Conservation (phyloP, 2,888 invertebrate species). For the Cheilosia vulpina region DNA sequence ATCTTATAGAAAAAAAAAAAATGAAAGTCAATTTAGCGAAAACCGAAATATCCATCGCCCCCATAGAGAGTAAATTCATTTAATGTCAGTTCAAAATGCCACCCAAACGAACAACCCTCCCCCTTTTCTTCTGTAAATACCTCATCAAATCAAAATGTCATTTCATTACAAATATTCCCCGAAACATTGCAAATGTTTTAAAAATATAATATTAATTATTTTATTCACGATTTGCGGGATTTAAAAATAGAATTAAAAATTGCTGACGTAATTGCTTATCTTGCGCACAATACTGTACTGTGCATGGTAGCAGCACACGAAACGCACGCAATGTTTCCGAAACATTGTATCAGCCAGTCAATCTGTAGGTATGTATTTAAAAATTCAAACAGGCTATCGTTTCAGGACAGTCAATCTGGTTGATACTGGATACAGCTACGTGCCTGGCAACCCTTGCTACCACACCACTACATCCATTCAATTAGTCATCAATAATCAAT, state of each 20-base stretch:
- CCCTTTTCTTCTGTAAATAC: neutral
- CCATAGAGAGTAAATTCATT: neutral
- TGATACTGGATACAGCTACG: neutral
- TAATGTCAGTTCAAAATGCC: neutral
- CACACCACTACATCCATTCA: slow-evolving; percentile 1
- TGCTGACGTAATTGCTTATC: slow-evolving; percentile 24
- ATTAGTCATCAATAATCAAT: slow-evolving; percentile 61
- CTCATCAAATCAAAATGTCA: neutral
- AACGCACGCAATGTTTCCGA: slow-evolving; percentile 16
- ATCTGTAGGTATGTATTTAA: neutral
- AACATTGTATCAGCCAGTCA: slow-evolving; percentile 11
- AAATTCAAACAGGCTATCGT: neutral
- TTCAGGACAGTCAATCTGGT: slow-evolving; percentile 11
- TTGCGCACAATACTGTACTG: slow-evolving; percentile 43
- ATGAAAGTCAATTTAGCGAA: neutral
- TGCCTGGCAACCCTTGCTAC: slow-evolving; percentile 36
- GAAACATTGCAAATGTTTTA: neutral
- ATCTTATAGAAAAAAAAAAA: neutral
- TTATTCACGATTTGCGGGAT: neutral
- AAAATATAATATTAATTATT: neutral
- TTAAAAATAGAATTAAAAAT: neutral
- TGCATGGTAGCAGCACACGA: neutral
- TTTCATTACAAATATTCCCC: too few relatives aligned
- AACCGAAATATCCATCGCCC: neutral
- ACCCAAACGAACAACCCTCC: neutral